Conservation (phyloP, 1,140 invertebrate genomes). For the Drosophila parabipectinata region DNA sequence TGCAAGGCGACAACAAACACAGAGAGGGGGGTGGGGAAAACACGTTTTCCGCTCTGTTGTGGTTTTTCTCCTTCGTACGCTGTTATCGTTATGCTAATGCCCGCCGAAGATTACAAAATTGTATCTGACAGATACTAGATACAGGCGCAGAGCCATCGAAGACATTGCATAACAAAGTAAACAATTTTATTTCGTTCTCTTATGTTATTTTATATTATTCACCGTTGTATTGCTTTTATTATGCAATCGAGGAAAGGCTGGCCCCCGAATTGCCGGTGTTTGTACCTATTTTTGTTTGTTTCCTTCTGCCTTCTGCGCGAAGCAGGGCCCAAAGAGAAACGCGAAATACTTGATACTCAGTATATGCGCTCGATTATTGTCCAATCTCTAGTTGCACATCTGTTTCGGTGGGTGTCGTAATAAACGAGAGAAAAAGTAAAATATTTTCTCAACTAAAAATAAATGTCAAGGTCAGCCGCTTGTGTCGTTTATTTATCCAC, state of each 20-base stretch:
- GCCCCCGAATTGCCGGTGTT: slow-evolving; percentile 7
- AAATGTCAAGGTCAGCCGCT: slow-evolving; percentile 77
- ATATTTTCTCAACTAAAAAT: slow-evolving; percentile 73
- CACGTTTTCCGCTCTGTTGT: slow-evolving; percentile 52
- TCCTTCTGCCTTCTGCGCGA: not conserved
- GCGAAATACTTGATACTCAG: slow-evolving; percentile 8
- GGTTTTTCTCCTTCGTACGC: slow-evolving; percentile 21
- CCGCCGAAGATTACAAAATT: slow-evolving; percentile 31
- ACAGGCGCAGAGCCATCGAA: slow-evolving; percentile 15
- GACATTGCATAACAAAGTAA: slow-evolving; percentile 55
- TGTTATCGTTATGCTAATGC: slow-evolving; percentile 29
- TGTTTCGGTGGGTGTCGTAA: slow-evolving; percentile 37
- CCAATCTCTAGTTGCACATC: slow-evolving; percentile 28
- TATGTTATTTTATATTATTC: too few relatives aligned
- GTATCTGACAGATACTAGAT: slow-evolving; percentile 46
- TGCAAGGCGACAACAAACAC: slow-evolving; percentile 33
- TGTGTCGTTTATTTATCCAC: slow-evolving; percentile 35
- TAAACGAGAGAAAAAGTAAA: slow-evolving; percentile 66
- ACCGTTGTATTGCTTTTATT: slow-evolving; percentile 14
- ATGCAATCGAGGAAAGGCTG: slow-evolving; percentile 17
- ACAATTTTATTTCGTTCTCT: too few relatives aligned
- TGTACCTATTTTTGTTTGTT: not conserved
- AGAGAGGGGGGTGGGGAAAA: slow-evolving; percentile 29
- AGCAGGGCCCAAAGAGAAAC: not conserved
- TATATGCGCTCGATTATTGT: slow-evolving; percentile 9